Conservation (phyloP, 2,113 vertebrate genomes). For the Onychostoma macrolepis region DNA sequence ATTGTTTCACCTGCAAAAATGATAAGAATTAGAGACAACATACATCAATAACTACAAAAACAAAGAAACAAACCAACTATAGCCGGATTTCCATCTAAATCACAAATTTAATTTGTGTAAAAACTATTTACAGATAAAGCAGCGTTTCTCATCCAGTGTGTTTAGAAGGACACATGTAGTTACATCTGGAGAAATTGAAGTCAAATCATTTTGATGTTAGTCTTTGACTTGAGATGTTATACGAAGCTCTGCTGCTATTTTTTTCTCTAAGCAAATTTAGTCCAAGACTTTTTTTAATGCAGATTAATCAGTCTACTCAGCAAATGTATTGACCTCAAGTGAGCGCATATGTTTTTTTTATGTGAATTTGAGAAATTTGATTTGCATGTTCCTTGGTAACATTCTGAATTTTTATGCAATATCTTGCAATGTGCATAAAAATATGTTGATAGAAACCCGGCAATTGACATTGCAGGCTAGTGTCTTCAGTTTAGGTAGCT, state of each 20-base stretch:
- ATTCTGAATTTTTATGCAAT: background rate
- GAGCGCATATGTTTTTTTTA: background rate
- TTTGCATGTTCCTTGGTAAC: background rate
- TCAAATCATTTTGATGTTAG: background rate
- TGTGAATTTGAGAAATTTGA: background rate
- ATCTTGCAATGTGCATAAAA: background rate
- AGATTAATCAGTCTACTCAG: background rate
- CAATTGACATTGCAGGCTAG: background rate
- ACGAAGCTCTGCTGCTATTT: background rate
- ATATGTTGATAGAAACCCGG: background rate
- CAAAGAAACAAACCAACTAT: background rate
- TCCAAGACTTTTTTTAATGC: background rate
- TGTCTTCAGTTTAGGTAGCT: background rate
- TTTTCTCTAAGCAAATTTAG: background rate
- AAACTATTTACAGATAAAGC: background rate
- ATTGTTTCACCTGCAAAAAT: slow-evolving; percentile 67
- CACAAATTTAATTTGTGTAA: background rate
- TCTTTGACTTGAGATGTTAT: background rate
- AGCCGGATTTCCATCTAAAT: background rate
- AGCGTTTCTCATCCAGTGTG: background rate
- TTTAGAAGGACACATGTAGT: background rate
- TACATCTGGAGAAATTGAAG: background rate
- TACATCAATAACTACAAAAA: background rate
- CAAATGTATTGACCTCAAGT: background rate
- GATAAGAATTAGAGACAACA: background rate